Base-by-base conservation (phyloP, 2,797 vertebrate genomes). In the Clarias laeviceps region DNA sequence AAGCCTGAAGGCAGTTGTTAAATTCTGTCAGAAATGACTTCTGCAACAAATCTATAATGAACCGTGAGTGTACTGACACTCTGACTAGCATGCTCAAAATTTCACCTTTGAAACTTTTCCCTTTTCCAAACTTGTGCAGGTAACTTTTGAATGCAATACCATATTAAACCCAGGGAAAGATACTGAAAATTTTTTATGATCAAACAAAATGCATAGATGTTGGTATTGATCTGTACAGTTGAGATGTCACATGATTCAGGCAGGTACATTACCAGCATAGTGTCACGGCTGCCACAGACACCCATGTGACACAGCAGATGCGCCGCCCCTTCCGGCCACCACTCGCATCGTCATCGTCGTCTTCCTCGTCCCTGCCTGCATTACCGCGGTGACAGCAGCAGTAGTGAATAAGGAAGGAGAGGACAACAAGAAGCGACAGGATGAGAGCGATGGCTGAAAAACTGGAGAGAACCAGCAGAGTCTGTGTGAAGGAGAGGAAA, bases 291-390 rank as follows among this genome's bases (percentile, higher is more conserved):
- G 96, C 96, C 40, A 98, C 96, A 8, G 96, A 96, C 92, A 97
- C 96, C 97, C 97, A 98, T 64, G 95, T 97, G 93, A 97, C 94
- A 2, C 97, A 98, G 93, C 96, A 97, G 90, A 96, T 96, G 68
- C 95, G 94, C 0, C 94, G 93, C 89, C 95, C 96, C 92, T 97
- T 97, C 91, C 92, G 95, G 89, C 94, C 95, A 3, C 94, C 94
- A 89, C 94, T 95, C 86, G 90, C 92, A 68, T 95, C 94, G 72
- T 96, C 95, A 8, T 96, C 95, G 68, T 96, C 95, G 88, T 96
- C 95, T 85, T 96, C 95, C 86, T 96, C 95, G 20, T 94, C 94
- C 74, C 94, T 94, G 45, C 90, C 92, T 56, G 92, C 91, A 88
- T 95, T 93, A 17, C 95, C 93, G 66, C 94, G 95, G 92, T 94